Base-by-base conservation (phyloP, 1,140 invertebrate genomes). In the Phymastichus coffea region DNA sequence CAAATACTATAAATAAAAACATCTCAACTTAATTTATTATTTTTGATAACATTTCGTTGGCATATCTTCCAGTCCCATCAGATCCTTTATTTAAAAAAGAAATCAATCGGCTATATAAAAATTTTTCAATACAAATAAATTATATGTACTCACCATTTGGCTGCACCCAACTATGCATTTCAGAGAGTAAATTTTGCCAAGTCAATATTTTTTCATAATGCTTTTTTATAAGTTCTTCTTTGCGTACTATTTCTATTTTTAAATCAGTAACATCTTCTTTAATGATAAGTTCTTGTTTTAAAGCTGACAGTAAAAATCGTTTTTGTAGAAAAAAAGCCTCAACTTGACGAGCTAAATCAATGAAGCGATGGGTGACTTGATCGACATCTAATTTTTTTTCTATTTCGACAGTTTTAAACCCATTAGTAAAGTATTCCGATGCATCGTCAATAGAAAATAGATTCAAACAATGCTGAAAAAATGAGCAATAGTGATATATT, bases 271-370 rank as follows among this genome's bases (percentile, higher is more conserved):
- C 93, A 71, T 96, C 94, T 79, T 98, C 94, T 79, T 93, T 93
- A 1, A 97, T 84, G 57, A 95, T 84, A 65, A 95, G 84, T 76
- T 97, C 94, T 0, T 94, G 94, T 74, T 96, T 96, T 48, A 95
- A 81, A 0, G 89, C 90, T 2, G 94, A 95, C 2, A 97, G 78
- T 0, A 96, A 80, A 71, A 97, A 91, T 70, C 94, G 81, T 76
- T 96, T 95, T 74, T 95, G 93, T 1, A 98, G 75, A 71, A 98
- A 98, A 75, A 94, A 96, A 1, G 91, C 91, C 77, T 98, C 94
- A 87, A 96, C 92, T 79, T 95, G 91, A 25, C 93, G 82, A 1
- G 93, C 94, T 26, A 93, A 80, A 75, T 97, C 94, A 30, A 97
- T 86, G 72, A 97, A 96, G 59, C 88, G 82, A 53, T 90, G 79